Percentiles rank a stretch among this genome's conserved stretches.
Conservation (phyloP, 2,113 vertebrate genomes). For the Ranitomeya variabilis region DNA sequence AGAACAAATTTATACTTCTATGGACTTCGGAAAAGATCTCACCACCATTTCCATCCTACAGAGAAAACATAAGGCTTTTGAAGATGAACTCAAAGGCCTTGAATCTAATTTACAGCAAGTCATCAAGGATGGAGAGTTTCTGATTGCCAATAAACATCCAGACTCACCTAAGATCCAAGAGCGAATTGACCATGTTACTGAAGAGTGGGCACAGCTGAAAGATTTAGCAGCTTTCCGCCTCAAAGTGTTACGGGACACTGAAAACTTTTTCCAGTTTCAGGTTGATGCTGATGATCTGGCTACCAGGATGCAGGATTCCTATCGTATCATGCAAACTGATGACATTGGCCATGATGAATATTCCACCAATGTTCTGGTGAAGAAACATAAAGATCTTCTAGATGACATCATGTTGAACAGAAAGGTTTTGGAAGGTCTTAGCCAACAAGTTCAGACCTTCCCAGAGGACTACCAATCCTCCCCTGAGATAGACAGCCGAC, state of each 20-base stretch:
- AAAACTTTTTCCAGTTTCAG: slow-evolving; percentile 94
- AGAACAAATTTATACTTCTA: slow-evolving; percentile 90
- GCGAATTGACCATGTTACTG: slow-evolving; percentile 72
- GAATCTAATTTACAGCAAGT: slow-evolving; percentile 75
- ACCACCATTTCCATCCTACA: slow-evolving; percentile 87
- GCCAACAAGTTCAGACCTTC: slow-evolving; percentile 79
- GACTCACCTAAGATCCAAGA: slow-evolving; percentile 74
- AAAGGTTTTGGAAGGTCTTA: slow-evolving; percentile 78
- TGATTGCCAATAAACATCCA: slow-evolving; percentile 78
- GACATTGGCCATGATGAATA: slow-evolving; percentile 91
- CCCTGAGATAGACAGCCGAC: slow-evolving; percentile 82
- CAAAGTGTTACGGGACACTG: slow-evolving; percentile 83
- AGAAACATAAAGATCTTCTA: slow-evolving; percentile 82
- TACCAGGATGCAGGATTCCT: slow-evolving; percentile 82
- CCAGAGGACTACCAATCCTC: slow-evolving; percentile 83
- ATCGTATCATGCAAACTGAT: slow-evolving; percentile 75
- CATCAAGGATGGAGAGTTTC: slow-evolving; percentile 76
- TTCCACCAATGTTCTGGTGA: slow-evolving; percentile 82
- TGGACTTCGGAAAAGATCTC: slow-evolving; percentile 93
- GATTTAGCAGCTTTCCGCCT: slow-evolving; percentile 87
- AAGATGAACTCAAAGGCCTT: slow-evolving; percentile 86
- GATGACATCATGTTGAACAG: slow-evolving; percentile 79
- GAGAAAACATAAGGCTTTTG: slow-evolving; percentile 89
- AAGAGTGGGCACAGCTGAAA: slow-evolving; percentile 88
- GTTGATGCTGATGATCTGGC: slow-evolving; percentile 88